A percentile compares a stretch with the other conserved stretches of the same genome.
phyloP scores from a whole-genome alignment of 2,888 invertebrate genomes.

The Drosophila helvetica region DNA sequence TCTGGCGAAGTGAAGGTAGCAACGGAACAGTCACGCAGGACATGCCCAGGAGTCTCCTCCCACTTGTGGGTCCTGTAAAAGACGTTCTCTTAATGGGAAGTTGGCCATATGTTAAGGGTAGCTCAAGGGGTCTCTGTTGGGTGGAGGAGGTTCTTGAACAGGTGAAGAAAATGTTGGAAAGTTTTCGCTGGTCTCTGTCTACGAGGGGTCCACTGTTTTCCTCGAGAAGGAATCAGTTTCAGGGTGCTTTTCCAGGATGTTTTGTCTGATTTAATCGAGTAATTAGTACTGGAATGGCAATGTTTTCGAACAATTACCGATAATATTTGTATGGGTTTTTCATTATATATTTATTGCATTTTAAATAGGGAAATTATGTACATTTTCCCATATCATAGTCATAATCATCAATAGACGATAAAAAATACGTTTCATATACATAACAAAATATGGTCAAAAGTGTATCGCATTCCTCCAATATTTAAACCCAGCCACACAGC shows the following conservation, averaged over 20 bases:
- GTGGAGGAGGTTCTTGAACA: neutral
- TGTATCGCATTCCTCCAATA: neutral
- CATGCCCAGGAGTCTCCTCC: slow-evolving; percentile 8
- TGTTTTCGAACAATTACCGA: neutral
- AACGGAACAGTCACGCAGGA: slow-evolving; percentile 28
- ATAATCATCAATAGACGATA: neutral
- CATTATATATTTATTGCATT: too few relatives aligned
- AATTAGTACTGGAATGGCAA: neutral
- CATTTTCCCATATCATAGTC: too few relatives aligned
- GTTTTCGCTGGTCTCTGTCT: neutral
- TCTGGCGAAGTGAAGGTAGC: slow-evolving; percentile 16
- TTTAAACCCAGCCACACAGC: neutral
- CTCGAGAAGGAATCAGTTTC: neutral
- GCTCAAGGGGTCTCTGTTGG: neutral
- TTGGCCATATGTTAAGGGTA: slow-evolving; percentile 32
- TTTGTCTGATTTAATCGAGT: neutral
- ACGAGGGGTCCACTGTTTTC: neutral
- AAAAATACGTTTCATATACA: too few relatives aligned
- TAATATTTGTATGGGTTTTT: neutral
- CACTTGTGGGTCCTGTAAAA: slow-evolving; percentile 8
- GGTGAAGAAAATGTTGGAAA: slow-evolving; percentile 1
- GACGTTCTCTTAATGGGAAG: slow-evolving; percentile 39
- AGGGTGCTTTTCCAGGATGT: neutral
- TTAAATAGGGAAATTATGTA: too few relatives aligned
- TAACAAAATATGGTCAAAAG: too few relatives aligned